Evolutionary conservation across 2,797 vertebrate genomes (phyloP).

Genomic region (Paedocypris micromegethes): DNA sequence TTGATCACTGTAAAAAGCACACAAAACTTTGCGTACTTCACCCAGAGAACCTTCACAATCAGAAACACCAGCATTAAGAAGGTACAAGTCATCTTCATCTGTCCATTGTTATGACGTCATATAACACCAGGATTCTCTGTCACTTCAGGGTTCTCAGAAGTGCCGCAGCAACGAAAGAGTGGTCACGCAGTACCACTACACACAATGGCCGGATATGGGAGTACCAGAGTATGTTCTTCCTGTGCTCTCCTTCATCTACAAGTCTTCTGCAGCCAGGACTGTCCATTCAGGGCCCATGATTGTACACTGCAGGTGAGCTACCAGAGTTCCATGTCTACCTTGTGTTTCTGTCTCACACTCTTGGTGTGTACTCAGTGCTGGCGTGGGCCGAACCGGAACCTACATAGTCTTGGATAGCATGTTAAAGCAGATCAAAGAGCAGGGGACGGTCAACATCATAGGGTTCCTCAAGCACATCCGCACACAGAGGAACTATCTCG

Average conservation of each 20-base stretch:
- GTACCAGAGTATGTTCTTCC: slow-evolving; percentile 86
- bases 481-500: slow-evolving; percentile 91
- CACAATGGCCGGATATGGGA: slow-evolving; percentile 98
- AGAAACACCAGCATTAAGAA: slow-evolving; percentile 85
- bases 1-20: slow-evolving; percentile 83
- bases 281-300: slow-evolving; percentile 76
- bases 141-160: slow-evolving; percentile 80
- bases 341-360: not conserved
- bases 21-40: slow-evolving; percentile 80
- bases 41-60: slow-evolving; percentile 82
- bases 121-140: no score
- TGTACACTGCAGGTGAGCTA: slow-evolving; percentile 89
- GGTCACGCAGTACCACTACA: slow-evolving; percentile 90
- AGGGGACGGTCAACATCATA: slow-evolving; percentile 80
- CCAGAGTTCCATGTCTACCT: not conserved
- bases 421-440: slow-evolving; percentile 85
- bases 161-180: slow-evolving; percentile 72
- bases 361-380: slow-evolving; percentile 69
- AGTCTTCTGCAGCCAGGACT: slow-evolving; percentile 74
- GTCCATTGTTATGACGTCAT: not conserved
- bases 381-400: slow-evolving; percentile 89
- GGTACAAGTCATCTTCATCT: slow-evolving; percentile 58
- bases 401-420: slow-evolving; percentile 97
- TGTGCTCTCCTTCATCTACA: slow-evolving; percentile 84
- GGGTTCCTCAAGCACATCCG: slow-evolving; percentile 95